Percentiles rank a stretch among this genome's conserved stretches.
These are phyloP conservation scores for Calliphora vicina DNA, from an alignment of 1,140 invertebrate genomes.

Conservation along the genomic window DNA sequence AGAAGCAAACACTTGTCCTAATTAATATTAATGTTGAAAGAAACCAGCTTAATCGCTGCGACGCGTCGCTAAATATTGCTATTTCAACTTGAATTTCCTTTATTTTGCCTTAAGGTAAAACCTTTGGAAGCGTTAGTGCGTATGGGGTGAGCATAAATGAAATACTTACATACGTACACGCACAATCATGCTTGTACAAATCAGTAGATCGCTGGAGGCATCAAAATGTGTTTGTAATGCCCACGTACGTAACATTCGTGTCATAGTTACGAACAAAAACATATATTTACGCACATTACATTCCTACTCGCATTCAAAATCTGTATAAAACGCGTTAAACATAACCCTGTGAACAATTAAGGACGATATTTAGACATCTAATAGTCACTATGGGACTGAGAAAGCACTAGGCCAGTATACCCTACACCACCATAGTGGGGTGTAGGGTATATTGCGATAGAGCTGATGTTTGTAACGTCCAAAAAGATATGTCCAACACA, in stretches of 20 bases:
- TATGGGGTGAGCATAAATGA: background rate
- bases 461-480: no score
- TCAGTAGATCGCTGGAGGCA: background rate
- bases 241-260: no score
- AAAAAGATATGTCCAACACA: no score
- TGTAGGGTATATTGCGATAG: no score
- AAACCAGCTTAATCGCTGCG: background rate
- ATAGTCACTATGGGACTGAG: no score
- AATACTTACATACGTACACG: background rate
- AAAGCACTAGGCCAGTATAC: no score
- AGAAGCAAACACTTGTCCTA: no score
- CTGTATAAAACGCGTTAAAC: background rate
- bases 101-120: background rate
- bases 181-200: background rate
- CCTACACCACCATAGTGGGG: no score
- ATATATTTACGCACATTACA: background rate
- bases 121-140: background rate
- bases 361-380: no score
- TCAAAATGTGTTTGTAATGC: constrained; percentile 17
- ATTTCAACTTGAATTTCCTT: background rate
- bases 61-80: background rate
- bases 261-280: background rate
- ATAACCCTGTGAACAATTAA: background rate
- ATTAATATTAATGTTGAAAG: no score
- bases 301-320: background rate